Conservation (phyloP, 2,113 vertebrate genomes). For the Neodon shergylaensis region DNA sequence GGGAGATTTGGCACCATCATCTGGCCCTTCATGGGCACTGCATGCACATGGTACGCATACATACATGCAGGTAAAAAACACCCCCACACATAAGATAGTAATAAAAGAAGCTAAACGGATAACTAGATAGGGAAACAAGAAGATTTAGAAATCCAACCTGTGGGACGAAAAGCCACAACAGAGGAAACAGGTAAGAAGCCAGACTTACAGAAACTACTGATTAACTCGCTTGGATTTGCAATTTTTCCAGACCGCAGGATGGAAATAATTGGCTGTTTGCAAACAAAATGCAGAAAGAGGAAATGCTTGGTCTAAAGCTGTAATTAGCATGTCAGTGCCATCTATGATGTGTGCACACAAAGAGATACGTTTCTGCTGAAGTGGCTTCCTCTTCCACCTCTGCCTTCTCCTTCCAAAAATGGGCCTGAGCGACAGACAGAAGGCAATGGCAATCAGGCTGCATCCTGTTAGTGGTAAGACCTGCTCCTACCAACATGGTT, state of each 20-base stretch:
- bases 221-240: neutral
- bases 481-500: neutral
- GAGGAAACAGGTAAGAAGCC: neutral
- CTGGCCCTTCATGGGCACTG: neutral
- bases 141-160: neutral
- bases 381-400: neutral
- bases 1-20: neutral
- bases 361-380: slow-evolving; percentile 50
- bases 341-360: slow-evolving; percentile 35
- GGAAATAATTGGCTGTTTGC: slow-evolving; percentile 77
- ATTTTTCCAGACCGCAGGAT: slow-evolving; percentile 47
- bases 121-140: neutral
- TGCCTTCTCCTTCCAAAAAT: neutral
- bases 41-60: neutral
- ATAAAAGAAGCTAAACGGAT: neutral
- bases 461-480: neutral
- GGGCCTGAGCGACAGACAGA: neutral
- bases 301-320: slow-evolving; percentile 67
- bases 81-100: neutral
- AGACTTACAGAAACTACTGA: slow-evolving; percentile 4
- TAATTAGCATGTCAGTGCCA: slow-evolving; percentile 70
- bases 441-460: neutral
- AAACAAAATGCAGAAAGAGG: slow-evolving; percentile 70
- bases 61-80: neutral
- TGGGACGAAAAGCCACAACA: neutral